A percentile compares a stretch with the other conserved stretches of the same genome.
Evolutionary conservation across 2,888 invertebrate genomes (phyloP).

Genomic region (Aporophyla nigra): DNA sequence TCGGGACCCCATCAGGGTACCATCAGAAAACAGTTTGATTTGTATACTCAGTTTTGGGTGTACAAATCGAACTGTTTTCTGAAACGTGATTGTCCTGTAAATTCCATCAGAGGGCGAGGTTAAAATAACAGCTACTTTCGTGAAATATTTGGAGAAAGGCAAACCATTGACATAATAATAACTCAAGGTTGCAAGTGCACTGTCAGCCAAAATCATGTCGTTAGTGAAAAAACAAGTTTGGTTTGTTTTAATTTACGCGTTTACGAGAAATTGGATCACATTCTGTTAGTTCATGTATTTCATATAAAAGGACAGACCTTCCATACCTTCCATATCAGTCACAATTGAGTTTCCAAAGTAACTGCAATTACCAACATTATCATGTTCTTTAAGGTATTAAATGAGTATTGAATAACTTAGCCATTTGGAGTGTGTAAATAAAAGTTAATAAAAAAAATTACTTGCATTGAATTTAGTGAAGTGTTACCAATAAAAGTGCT

Average conservation of each 20-base stretch:
- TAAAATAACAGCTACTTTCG: not conserved
- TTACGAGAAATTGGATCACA: slow-evolving; percentile 12
- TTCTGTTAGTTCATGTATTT: not conserved
- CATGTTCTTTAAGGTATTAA: slow-evolving; percentile 50
- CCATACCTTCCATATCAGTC: slow-evolving; percentile 21
- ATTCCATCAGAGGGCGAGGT: not conserved
- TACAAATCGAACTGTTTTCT: not conserved
- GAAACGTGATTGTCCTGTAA: not conserved
- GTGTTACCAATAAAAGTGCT: not conserved
- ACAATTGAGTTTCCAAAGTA: slow-evolving; percentile 10
- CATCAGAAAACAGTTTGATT: too few relatives aligned
- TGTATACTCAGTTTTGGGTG: not conserved
- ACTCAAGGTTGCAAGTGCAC: slow-evolving; percentile 25
- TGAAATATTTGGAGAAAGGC: slow-evolving; percentile 17
- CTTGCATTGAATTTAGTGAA: not conserved
- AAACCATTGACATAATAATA: not conserved
- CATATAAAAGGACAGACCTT: slow-evolving; percentile 44
- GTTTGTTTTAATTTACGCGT: slow-evolving; percentile 31
- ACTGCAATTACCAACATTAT: slow-evolving; percentile 8
- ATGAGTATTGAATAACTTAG: not conserved
- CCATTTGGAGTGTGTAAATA: not conserved
- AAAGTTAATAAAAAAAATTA: not conserved
- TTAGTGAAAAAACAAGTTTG: slow-evolving; percentile 27
- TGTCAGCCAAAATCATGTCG: not conserved
- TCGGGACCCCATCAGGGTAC: not conserved